phyloP scores from a whole-genome alignment of 2,888 invertebrate genomes.

The Drosophila nigricruria region DNA sequence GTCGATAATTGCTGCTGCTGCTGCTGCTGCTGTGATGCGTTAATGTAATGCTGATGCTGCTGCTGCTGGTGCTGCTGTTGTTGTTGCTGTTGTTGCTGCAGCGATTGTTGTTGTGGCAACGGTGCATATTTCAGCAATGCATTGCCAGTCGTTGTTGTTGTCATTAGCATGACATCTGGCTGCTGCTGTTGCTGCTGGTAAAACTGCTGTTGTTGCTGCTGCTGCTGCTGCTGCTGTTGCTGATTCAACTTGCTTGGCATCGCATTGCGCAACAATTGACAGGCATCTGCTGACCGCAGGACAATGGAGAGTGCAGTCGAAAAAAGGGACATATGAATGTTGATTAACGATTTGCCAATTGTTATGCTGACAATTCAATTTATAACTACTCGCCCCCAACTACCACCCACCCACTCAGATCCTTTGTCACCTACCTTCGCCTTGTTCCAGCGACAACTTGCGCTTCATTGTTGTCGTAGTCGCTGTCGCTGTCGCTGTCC shows the following conservation, averaged over 20 bases:
- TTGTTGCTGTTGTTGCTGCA: slow-evolving; percentile 35
- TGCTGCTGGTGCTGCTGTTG: slow-evolving; percentile 25
- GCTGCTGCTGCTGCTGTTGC: slow-evolving; percentile 59
- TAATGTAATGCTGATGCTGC: slow-evolving; percentile 64
- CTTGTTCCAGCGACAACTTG: slow-evolving; percentile 52
- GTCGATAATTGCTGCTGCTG: slow-evolving; percentile 74
- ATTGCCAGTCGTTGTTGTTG: slow-evolving; percentile 75
- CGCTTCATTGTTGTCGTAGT: slow-evolving; percentile 40
- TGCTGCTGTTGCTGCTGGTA: slow-evolving; percentile 62
- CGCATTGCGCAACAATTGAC: slow-evolving; percentile 83
- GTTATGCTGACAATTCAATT: slow-evolving; percentile 70
- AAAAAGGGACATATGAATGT: slow-evolving; percentile 52
- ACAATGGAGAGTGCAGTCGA: slow-evolving; percentile 35
- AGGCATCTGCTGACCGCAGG: slow-evolving; percentile 81
- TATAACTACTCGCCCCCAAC: slow-evolving; percentile 18
- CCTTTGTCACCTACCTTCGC: slow-evolving; percentile 77
- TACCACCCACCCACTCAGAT: neutral
- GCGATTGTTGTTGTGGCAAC: slow-evolving; percentile 56
- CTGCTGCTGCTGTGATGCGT: slow-evolving; percentile 61
- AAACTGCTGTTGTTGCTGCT: slow-evolving; percentile 59
- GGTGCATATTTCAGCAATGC: slow-evolving; percentile 63
- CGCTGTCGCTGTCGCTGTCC: slow-evolving; percentile 27
- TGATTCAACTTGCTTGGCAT: slow-evolving; percentile 80
- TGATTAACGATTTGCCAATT: slow-evolving; percentile 76
- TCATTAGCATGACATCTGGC: slow-evolving; percentile 81